A percentile compares a stretch with the other conserved stretches of the same genome.
Conservation (phyloP, 2,797 vertebrate species). For the Phyllotis vaccarum region DNA sequence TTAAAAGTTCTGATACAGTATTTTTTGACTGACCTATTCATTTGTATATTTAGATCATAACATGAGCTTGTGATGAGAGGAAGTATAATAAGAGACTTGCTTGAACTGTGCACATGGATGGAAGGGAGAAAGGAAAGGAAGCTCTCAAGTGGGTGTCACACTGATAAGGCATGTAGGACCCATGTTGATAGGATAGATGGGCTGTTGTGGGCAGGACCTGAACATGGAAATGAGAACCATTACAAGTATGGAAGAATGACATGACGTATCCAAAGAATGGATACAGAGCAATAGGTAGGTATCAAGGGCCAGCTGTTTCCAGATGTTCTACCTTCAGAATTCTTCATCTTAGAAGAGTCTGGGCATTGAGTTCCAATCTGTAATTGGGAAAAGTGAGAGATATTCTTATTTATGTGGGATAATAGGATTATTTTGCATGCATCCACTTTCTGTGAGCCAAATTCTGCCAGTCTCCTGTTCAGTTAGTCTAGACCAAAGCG, state of each 20-base stretch:
- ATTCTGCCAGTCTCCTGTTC: background rate
- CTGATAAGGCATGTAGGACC: background rate
- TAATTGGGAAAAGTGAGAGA: background rate
- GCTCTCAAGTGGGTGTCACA: too few relatives aligned
- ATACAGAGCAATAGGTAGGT: background rate
- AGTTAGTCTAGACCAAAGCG: background rate
- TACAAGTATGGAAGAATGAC: background rate
- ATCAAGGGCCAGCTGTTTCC: background rate
- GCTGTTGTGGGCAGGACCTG: background rate
- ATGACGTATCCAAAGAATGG: background rate
- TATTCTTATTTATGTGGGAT: background rate
- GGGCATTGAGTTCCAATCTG: background rate
- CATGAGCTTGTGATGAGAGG: background rate
- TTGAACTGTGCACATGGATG: background rate
- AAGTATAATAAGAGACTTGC: background rate
- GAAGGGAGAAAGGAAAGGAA: too few relatives aligned
- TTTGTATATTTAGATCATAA: background rate
- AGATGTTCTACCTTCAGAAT: background rate
- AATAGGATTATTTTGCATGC: background rate
- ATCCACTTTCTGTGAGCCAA: background rate
- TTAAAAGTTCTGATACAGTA: slow-evolving; percentile 5
- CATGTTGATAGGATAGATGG: background rate
- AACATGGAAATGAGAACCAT: background rate
- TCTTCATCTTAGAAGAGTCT: slow-evolving; percentile 6
- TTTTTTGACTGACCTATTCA: background rate